phyloP scores from a whole-genome alignment of 2,113 vertebrate species.

The Daphoenositta chrysoptera region DNA sequence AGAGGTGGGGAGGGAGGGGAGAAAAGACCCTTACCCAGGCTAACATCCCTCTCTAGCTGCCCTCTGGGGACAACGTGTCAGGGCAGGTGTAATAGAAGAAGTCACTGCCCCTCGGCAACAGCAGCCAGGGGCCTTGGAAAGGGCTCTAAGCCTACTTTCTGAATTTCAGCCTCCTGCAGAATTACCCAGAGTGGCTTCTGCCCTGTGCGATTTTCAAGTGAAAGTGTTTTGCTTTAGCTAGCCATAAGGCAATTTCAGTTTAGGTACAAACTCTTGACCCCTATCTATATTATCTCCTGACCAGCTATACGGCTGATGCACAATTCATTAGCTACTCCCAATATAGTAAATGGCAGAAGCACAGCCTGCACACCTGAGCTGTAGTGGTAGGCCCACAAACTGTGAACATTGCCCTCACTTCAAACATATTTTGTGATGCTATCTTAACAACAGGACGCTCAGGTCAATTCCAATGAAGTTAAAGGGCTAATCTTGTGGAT shows the following conservation, averaged over 20 bases:
- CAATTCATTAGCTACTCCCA: not conserved
- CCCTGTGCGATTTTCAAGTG: rapidly evolving
- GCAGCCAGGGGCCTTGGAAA: not conserved
- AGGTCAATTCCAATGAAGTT: not conserved
- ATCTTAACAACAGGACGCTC: rapidly evolving
- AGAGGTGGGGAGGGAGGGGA: not conserved
- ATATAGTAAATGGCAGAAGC: not conserved
- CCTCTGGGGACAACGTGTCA: rapidly evolving
- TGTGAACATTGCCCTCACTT: not conserved
- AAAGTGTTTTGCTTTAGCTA: not conserved
- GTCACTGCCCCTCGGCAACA: rapidly evolving
- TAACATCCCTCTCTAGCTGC: rapidly evolving
- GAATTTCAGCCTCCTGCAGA: not conserved
- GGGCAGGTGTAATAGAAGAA: not conserved
- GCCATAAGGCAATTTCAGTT: not conserved
- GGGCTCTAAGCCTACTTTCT: not conserved
- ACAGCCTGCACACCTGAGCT: not conserved
- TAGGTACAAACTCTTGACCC: not conserved
- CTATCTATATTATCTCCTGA: not conserved
- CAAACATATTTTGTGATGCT: not conserved
- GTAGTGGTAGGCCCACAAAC: not conserved
- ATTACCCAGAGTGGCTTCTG: not conserved
- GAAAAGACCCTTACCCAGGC: rapidly evolving
- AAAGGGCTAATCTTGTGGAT: not conserved
- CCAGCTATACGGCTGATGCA: not conserved